These are phyloP conservation scores for Enteromius viviparus DNA, from an alignment of 2,797 vertebrate genomes.

Conservation along the genomic window DNA sequence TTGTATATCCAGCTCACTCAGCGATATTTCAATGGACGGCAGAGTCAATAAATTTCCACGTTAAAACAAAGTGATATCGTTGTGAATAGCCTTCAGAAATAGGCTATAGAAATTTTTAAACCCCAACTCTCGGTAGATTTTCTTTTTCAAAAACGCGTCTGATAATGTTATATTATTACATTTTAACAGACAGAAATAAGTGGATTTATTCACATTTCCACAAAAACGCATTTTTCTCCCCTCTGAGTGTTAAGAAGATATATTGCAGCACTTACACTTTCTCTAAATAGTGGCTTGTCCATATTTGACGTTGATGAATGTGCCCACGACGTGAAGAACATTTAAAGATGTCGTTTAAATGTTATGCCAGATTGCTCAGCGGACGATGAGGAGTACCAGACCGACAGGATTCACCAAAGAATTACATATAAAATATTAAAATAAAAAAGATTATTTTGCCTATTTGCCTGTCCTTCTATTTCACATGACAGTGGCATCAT, in stretches of 20 bases:
- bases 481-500: neutral
- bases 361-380: conserved; percentile 66
- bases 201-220: conserved; percentile 49
- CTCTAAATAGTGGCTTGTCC: conserved; percentile 75
- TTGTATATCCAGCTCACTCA: neutral
- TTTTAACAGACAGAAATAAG: conserved; percentile 60
- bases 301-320: conserved; percentile 84
- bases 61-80: conserved; percentile 1
- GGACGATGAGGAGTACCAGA: conserved; percentile 70
- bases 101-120: too few relatives aligned
- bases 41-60: neutral
- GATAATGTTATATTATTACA: conserved; percentile 43
- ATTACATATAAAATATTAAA: conserved; percentile 55
- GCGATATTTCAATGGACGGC: conserved; percentile 8
- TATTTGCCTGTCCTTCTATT: neutral
- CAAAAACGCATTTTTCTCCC: conserved; percentile 67
- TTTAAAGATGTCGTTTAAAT: conserved; percentile 80
- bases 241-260: conserved; percentile 71
- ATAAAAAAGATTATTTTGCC: conserved; percentile 3
- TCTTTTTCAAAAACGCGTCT: neutral
- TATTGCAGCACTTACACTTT: conserved; percentile 74
- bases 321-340: conserved; percentile 75
- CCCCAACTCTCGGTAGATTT: neutral
- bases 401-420: conserved; percentile 53
- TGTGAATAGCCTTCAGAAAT: conserved; percentile 4